Percentiles rank a stretch among this genome's conserved stretches.
phyloP scores from a whole-genome alignment of 2,113 vertebrate species.

The Nibea coibor region DNA sequence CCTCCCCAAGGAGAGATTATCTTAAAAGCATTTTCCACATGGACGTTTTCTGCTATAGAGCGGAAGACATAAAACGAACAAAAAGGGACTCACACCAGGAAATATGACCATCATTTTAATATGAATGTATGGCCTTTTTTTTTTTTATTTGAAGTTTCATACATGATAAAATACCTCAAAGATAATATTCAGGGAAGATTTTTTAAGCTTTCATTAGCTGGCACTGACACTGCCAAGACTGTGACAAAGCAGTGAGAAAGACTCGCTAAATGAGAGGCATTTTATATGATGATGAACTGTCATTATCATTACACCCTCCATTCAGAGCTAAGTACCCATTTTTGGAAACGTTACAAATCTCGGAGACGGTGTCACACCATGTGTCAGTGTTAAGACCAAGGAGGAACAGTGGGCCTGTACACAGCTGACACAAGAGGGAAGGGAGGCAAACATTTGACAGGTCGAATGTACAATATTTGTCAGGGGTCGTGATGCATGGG shows the following conservation, averaged over 20 bases:
- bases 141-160: conserved; percentile 13
- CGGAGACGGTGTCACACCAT: conserved; percentile 45
- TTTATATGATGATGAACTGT: conserved; percentile 70
- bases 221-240: conserved; percentile 52
- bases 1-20: conserved; percentile 70
- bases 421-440: conserved; percentile 34
- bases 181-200: conserved; percentile 45
- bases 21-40: conserved; percentile 70
- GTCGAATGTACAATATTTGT: conserved; percentile 43
- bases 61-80: conserved; percentile 60
- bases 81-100: conserved; percentile 53
- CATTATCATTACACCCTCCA: conserved; percentile 69
- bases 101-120: conserved; percentile 52
- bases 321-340: conserved; percentile 62
- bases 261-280: conserved; percentile 63
- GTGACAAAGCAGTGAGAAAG: conserved; percentile 63
- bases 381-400: conserved; percentile 47
- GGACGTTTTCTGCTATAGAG: conserved; percentile 47
- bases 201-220: conserved; percentile 61
- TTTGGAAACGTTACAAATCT: conserved; percentile 71
- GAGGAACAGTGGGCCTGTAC: conserved; percentile 50
- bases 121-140: conserved; percentile 32
- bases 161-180: conserved; percentile 56
- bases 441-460: conserved; percentile 42
- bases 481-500: conserved; percentile 39